Percentiles rank a stretch among this genome's conserved stretches.
phyloP scores from a whole-genome alignment of 2,113 vertebrate species.

The Pomatorhinus ruficollis region DNA sequence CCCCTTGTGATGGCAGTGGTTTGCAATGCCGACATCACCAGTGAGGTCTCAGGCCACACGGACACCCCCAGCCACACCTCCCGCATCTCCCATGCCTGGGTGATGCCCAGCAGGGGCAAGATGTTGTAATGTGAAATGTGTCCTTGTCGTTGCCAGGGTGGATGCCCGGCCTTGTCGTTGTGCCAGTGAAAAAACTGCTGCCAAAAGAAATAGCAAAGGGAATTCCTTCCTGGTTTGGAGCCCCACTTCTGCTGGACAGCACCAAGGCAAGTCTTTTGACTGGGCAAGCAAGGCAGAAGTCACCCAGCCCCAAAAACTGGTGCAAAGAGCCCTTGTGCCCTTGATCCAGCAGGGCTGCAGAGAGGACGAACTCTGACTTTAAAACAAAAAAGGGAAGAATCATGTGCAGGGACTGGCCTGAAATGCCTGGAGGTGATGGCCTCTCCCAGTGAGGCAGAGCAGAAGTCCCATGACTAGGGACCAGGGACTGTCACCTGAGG shows the following conservation, averaged over 20 bases:
- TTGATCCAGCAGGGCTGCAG: not conserved
- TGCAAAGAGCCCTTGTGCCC: not conserved
- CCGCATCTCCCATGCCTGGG: rapidly evolving
- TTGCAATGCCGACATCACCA: no score
- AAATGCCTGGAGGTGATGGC: not conserved
- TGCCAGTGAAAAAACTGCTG: not conserved
- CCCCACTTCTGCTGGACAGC: not conserved
- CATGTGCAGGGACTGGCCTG: not conserved
- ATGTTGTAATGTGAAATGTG: not conserved
- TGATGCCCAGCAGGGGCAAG: not conserved
- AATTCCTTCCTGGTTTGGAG: not conserved
- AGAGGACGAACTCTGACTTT: not conserved
- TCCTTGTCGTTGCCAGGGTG: not conserved
- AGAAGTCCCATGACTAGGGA: not conserved
- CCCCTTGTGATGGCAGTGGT: not conserved
- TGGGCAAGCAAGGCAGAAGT: not conserved
- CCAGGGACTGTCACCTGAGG: not conserved
- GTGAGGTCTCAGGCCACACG: not conserved
- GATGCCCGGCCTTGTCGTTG: not conserved
- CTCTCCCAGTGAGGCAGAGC: not conserved
- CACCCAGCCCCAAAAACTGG: not conserved
- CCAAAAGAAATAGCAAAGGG: not conserved
- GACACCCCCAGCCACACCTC: not conserved
- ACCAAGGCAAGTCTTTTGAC: not conserved
- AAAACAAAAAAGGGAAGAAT: not conserved